Evolutionary conservation across 1,140 invertebrate genomes (phyloP), one percentile per base, ranked within the genome.

Genomic region (Drosophila varians): DNA sequence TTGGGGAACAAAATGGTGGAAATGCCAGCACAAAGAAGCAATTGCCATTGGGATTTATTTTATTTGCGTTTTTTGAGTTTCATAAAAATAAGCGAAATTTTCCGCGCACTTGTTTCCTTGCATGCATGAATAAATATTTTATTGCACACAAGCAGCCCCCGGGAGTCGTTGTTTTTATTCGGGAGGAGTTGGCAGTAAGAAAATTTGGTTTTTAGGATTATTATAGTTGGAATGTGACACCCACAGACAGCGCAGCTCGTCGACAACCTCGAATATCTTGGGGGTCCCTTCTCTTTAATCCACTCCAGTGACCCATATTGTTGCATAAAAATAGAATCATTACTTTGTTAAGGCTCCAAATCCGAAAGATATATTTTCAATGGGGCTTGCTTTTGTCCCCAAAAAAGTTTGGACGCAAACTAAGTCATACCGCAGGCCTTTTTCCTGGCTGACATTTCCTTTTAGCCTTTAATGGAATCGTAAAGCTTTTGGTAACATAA

Each of bases 71-170:
- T 68, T 66, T 66, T 66, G 56, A 64, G 43, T 61, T 43, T 26
- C 26, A 14, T 28, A 48, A 26, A 53, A 72, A 72, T 21, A 71
- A 72, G 64, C 38, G 28, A 68, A 66, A 53, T 66, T 40, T 56
- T 48, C 26, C 51, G 45, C 31, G 57, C 12, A 47, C 45, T 73
- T 55, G 57, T 46, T 64, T 28, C 25, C 34, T 28, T 55, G 69
- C 51, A 72, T 79, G 80, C 66, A 62, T 74, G 68, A 78, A 84
- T 79, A 70, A 78, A 84, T 80, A 86, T 80, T 86, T 84, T 80
- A 84, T 86, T 86, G 61, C 38, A 64, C 19, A 47, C 55, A 28
- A 58, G 53, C 53, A 46, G 53, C 53, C 40, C 61, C 62, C 48
- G 61, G 61, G 54, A 54, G 40, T 62, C 60, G 60, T 64, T 45